Base-by-base conservation (phyloP, 2,888 invertebrate genomes). In the Smittia aterrima region DNA sequence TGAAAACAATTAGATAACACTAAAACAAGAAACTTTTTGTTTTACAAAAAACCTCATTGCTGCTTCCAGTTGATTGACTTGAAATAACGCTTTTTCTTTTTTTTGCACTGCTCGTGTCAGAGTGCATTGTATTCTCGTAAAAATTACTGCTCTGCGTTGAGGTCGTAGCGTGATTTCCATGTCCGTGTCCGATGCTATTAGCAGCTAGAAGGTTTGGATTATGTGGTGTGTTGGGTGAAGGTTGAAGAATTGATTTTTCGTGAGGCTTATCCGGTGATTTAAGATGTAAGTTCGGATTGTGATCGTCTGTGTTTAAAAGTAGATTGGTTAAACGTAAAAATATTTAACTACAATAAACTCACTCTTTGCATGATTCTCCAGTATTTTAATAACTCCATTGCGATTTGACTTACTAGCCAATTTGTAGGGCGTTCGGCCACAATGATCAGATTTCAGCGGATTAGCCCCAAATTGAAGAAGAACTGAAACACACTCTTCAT, bases 341-440 rank as follows among this genome's bases (percentile, higher is more conserved):
- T 9, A 18, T 58, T 2, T 7, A 62, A 27, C n/a, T 38, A 38
- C 7, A 53, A 20, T 54, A 66, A 54, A 72, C 79, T 80, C 80
- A 83, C 83, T 82, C 79, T 82, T 83, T 71, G 85, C 82, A 82
- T 88, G 88, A 62, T 91, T 89, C 82, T 93, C 93, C 78, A 92
- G 86, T 78, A 91, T 86, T 77, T 90, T 87, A 75, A 92, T 91
- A 76, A 96, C 94, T 78, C 90, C 90, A 75, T 90, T 88, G 83
- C 96, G 96, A 0, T 96, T 96, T 0, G 95, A 94, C 78, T 96
- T 93, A 77, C 94, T 90, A 1, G 96, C 96, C 22, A 97, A 93
- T 78, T 95, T 90, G 13, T 93, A 87, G 0, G 94, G 93, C 54
- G 93, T 94, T 20, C 94, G 87, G 77, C 93, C 94, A 79, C 93